Conservation (phyloP, 1,140 invertebrate genomes). For the Saccostrea echinata region DNA sequence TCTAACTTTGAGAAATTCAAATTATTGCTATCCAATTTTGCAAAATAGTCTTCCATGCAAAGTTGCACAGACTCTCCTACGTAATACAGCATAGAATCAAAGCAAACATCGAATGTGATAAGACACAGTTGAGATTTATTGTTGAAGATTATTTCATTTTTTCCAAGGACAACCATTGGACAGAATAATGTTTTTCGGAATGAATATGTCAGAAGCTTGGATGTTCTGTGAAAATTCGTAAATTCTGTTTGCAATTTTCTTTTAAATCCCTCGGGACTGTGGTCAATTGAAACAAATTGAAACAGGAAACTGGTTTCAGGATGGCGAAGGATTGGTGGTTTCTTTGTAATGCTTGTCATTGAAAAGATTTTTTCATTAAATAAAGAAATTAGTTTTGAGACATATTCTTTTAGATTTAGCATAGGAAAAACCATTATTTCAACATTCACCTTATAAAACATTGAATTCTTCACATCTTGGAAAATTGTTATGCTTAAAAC, state of each 20-base stretch:
- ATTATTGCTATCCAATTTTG: not conserved
- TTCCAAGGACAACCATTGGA: not conserved
- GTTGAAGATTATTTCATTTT: not conserved
- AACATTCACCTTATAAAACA: not conserved
- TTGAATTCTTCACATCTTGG: not conserved
- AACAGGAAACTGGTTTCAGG: not conserved
- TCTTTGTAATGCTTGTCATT: not conserved
- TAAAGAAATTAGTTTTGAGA: not conserved
- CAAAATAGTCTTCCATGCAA: not conserved
- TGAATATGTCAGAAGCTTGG: not conserved
- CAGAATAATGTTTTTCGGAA: not conserved
- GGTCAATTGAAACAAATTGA: not conserved
- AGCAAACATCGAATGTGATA: not conserved
- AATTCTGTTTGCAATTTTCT: not conserved
- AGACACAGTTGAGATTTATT: not conserved
- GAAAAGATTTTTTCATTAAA: not conserved
- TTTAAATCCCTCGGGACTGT: not conserved
- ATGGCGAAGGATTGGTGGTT: not conserved
- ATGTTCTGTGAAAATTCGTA: not conserved
- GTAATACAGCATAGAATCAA: not conserved
- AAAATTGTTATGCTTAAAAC: not conserved
- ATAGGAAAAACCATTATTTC: not conserved
- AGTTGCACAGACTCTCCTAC: not conserved
- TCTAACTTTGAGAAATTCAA: not conserved
- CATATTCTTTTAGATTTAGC: not conserved